Evolutionary conservation across 1,140 invertebrate species (phyloP).

Genomic region (Reticulitermes speratus): DNA sequence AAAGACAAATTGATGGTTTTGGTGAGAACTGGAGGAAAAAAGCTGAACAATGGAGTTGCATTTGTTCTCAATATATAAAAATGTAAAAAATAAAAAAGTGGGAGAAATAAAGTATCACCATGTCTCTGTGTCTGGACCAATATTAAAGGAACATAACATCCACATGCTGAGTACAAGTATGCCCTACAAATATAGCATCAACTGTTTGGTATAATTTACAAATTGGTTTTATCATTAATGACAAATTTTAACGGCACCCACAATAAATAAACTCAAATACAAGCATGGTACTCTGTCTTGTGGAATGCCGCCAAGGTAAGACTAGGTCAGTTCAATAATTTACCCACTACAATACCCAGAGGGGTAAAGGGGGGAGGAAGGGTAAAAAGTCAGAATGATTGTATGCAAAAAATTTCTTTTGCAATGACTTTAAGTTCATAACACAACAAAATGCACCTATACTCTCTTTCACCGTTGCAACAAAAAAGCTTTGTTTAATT

Average conservation of each 20-base stretch:
- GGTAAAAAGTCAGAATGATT: background rate
- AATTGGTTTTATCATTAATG: background rate
- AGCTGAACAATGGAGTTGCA: constrained; percentile 11
- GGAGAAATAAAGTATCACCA: background rate
- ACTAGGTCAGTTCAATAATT: constrained; percentile 15
- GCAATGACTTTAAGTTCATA: background rate
- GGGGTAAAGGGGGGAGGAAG: background rate
- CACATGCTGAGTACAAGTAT: constrained; percentile 1
- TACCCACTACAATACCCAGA: constrained; percentile 1
- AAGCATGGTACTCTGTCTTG: background rate
- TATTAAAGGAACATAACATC: constrained; percentile 19
- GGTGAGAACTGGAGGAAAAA: background rate
- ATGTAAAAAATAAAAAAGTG: constrained; percentile 3
- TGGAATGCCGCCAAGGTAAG: constrained; percentile 13
- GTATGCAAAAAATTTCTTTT: background rate
- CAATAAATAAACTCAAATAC: constrained; percentile 14
- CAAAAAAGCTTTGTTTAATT: constrained; percentile 10
- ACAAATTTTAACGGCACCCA: background rate
- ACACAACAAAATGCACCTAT: constrained; percentile 14
- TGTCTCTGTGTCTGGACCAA: background rate
- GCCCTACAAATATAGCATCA: background rate
- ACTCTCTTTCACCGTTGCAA: background rate
- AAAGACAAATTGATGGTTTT: background rate
- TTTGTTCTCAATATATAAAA: background rate
- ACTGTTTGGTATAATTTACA: constrained; percentile 7